Percentiles rank a stretch among this genome's conserved stretches.
Conservation (phyloP, 2,113 vertebrate species). For the human region GRCh38 chr5:34538501-34539000, state of each 20-base stretch:
- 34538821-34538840: not conserved
- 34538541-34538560: not conserved
- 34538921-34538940: not conserved
- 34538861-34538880: slow-evolving; percentile 26
- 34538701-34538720: not conserved
- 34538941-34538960: not conserved
- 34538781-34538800: not conserved
- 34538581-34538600: not conserved
- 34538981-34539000: not conserved
- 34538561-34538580: not conserved
- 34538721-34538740: not conserved
- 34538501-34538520: too few species aligned
- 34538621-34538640: not conserved
- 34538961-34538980: not conserved
- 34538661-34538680: not conserved
- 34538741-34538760: not conserved
- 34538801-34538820: not conserved
- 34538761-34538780: not conserved
- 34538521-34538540: too few species aligned
- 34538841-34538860: not conserved
- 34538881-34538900: not conserved
- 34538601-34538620: not conserved
- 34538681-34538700: not conserved
- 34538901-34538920: not conserved
- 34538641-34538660: not conserved